phyloP scores from a whole-genome alignment of 1,140 invertebrate species.

The Saxidomus purpurata region DNA sequence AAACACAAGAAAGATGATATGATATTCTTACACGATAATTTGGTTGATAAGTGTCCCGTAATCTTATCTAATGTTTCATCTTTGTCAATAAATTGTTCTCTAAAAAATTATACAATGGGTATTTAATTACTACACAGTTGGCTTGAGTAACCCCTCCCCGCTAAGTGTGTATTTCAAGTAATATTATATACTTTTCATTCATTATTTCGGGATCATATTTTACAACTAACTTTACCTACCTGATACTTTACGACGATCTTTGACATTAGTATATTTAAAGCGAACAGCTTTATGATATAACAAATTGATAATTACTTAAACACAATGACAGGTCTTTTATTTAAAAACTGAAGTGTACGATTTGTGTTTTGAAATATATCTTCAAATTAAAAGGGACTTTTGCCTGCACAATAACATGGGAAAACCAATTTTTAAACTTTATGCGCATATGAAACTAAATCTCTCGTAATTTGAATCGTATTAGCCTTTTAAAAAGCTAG shows the following conservation, averaged over 20 bases:
- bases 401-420: neutral
- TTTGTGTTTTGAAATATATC: neutral
- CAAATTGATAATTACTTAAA: neutral
- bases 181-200: neutral
- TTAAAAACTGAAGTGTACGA: neutral
- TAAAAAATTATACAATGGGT: conserved; percentile 19
- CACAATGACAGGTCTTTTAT: neutral
- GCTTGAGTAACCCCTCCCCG: neutral
- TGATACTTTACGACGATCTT: neutral
- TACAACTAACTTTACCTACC: neutral
- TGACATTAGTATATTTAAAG: neutral
- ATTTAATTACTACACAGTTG: neutral
- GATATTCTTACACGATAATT: neutral
- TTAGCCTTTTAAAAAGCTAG: no score
- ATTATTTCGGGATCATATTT: neutral
- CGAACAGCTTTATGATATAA: neutral
- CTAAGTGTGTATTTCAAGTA: neutral
- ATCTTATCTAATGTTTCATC: neutral
- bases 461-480: no score
- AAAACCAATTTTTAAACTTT: no score
- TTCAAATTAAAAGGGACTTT: neutral
- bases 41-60: neutral
- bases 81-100: neutral
- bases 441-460: no score
- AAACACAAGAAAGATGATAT: neutral